Conservation (phyloP, 2,888 invertebrate genomes). For the Cabera pusaria region DNA sequence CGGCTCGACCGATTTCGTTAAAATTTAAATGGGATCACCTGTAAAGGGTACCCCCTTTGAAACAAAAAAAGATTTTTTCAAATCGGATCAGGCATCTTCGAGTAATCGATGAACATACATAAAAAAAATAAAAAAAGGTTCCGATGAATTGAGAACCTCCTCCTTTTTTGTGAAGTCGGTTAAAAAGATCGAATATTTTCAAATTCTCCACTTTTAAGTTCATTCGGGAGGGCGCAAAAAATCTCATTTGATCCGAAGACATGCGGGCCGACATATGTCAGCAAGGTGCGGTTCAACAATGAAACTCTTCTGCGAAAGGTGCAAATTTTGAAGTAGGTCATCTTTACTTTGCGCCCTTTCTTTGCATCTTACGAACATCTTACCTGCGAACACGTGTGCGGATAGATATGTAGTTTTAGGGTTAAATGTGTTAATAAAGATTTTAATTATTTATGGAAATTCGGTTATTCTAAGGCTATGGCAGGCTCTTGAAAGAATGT, state of each 20-base stretch:
- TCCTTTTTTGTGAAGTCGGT: too few relatives aligned
- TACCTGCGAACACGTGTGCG: slow-evolving; percentile 30
- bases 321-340: slow-evolving; percentile 76
- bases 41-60: too few relatives aligned
- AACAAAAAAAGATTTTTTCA: too few relatives aligned
- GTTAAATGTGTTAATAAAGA: neutral
- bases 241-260: slow-evolving; percentile 36
- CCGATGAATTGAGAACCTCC: too few relatives aligned
- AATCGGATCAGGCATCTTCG: too few relatives aligned
- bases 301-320: slow-evolving; percentile 73
- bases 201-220: slow-evolving; percentile 16
- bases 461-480: too few relatives aligned
- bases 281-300: slow-evolving; percentile 67
- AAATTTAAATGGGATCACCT: too few relatives aligned
- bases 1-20: too few relatives aligned
- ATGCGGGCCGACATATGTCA: slow-evolving; percentile 66
- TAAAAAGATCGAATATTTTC: neutral
- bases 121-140: too few relatives aligned
- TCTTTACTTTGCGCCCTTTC: slow-evolving; percentile 47
- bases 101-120: too few relatives aligned
- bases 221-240: slow-evolving; percentile 31
- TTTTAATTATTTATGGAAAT: too few relatives aligned
- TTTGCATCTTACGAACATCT: slow-evolving; percentile 23
- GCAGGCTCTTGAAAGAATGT: too few relatives aligned
- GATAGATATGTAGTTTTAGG: neutral